Evolutionary conservation across 2,888 invertebrate species (phyloP).

Genomic region (Conchocele bisecta): DNA sequence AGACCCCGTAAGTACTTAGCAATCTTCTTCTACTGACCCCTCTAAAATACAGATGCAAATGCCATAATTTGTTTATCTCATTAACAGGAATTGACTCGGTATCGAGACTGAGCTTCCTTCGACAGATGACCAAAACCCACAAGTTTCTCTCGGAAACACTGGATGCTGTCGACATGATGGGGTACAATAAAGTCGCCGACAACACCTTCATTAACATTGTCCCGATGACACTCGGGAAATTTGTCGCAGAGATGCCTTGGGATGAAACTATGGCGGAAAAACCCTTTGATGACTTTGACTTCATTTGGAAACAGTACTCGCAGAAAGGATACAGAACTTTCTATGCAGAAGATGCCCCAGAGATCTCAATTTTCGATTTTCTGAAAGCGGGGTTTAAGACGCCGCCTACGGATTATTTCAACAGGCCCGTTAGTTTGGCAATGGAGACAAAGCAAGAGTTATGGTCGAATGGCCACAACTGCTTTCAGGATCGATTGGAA

Average conservation of each 20-base stretch:
- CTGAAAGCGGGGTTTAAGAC: constrained; percentile 88
- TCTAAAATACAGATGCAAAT: too few species aligned
- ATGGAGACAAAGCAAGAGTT: constrained; percentile 76
- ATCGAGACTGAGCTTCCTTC: constrained; percentile 91
- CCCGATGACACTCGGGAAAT: constrained; percentile 86
- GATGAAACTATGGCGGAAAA: constrained; percentile 49
- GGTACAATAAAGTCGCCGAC: constrained; percentile 96
- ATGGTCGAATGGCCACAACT: constrained; percentile 82
- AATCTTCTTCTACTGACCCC: too few species aligned
- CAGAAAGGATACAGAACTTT: constrained; percentile 90
- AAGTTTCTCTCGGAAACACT: constrained; percentile 86
- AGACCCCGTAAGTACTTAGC: too few species aligned
- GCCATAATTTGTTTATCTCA: too few species aligned
- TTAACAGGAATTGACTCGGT: constrained; percentile 95
- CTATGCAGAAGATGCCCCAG: constrained; percentile 92
- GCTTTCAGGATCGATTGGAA: constrained; percentile 88
- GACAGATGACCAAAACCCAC: constrained; percentile 89
- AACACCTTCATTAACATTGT: constrained; percentile 93
- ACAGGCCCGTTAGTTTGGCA: constrained; percentile 89
- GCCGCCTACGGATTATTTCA: constrained; percentile 94
- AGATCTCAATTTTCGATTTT: constrained; percentile 92
- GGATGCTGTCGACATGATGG: constrained; percentile 90
- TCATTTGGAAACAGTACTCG: constrained; percentile 92
- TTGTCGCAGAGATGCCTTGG: constrained; percentile 62
- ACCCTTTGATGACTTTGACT: constrained; percentile 85